These are phyloP conservation scores for Tyrannus savana DNA, from an alignment of 2,113 vertebrate genomes.

Conservation along the genomic window DNA sequence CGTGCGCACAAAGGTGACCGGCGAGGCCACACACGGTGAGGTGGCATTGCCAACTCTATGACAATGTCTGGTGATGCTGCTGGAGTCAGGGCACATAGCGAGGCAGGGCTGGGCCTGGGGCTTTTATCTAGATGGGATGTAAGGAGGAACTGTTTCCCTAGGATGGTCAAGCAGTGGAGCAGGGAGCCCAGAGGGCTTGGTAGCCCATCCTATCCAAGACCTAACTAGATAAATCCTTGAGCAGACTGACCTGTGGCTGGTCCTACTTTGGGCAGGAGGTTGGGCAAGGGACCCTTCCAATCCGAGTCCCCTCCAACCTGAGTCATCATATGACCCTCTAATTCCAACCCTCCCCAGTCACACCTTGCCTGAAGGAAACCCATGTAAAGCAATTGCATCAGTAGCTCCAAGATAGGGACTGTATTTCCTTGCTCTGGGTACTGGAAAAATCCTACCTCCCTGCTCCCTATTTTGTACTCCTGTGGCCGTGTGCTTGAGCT, in stretches of 20 bases:
- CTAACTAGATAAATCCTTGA: background rate
- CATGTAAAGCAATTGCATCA: background rate
- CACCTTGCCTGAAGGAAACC: background rate
- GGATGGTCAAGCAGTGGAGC: background rate
- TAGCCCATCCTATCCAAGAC: background rate
- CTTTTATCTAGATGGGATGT: background rate
- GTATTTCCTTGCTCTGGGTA: background rate
- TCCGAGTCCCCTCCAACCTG: background rate
- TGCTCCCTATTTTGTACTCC: background rate
- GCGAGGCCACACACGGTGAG: conserved; percentile 79
- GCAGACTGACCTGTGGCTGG: background rate
- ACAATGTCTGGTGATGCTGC: background rate
- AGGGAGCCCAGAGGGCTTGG: background rate
- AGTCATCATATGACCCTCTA: background rate
- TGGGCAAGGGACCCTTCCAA: background rate
- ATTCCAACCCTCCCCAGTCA: background rate
- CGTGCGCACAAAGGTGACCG: conserved; percentile 32
- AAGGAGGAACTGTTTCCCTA: background rate
- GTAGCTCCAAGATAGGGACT: background rate
- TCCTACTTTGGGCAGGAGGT: background rate
- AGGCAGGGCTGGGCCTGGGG: background rate
- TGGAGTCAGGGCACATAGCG: background rate
- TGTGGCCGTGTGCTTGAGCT: background rate
- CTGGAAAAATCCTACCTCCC: background rate
- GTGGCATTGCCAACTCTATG: fast-evolving